phyloP scores from a whole-genome alignment of 1,140 invertebrate species.

The Philaenus spumarius region DNA sequence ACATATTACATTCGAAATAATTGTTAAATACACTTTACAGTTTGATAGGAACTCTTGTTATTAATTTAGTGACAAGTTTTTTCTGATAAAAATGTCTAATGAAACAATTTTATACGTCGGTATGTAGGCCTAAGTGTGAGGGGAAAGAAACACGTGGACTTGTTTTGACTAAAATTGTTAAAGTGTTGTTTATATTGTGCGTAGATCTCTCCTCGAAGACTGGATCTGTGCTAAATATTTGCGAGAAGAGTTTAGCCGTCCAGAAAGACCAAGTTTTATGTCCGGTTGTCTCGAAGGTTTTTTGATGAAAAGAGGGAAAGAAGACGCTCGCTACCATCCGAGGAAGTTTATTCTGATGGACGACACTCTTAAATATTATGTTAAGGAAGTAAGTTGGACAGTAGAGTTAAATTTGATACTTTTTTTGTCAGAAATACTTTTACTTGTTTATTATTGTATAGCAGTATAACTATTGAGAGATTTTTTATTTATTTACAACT shows the following conservation, averaged over 20 bases:
- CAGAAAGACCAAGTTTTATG: constrained; percentile 67
- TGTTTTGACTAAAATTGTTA: background rate
- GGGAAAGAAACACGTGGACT: too few species aligned
- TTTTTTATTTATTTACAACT: too few species aligned
- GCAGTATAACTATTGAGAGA: too few species aligned
- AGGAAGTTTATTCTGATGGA: constrained; percentile 77
- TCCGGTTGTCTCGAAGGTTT: constrained; percentile 75
- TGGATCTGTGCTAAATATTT: constrained; percentile 90
- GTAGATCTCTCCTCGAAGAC: constrained; percentile 78
- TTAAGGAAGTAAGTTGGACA: constrained; percentile 54
- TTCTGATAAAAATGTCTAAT: too few species aligned
- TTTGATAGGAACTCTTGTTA: too few species aligned
- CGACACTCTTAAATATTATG: constrained; percentile 77
- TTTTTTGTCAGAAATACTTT: background rate
- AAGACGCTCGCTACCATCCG: constrained; percentile 72
- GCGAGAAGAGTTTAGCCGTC: constrained; percentile 77
- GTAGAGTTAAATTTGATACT: background rate
- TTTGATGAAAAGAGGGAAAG: constrained; percentile 83
- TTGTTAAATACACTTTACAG: too few species aligned
- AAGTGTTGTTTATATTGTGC: constrained; percentile 31
- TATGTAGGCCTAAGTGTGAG: background rate
- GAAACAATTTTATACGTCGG: too few species aligned
- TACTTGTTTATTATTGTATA: too few species aligned
- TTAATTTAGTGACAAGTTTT: too few species aligned
- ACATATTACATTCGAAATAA: too few species aligned